Base-by-base conservation (phyloP, 2,113 vertebrate genomes). In the Ctenomys sociabilis region DNA sequence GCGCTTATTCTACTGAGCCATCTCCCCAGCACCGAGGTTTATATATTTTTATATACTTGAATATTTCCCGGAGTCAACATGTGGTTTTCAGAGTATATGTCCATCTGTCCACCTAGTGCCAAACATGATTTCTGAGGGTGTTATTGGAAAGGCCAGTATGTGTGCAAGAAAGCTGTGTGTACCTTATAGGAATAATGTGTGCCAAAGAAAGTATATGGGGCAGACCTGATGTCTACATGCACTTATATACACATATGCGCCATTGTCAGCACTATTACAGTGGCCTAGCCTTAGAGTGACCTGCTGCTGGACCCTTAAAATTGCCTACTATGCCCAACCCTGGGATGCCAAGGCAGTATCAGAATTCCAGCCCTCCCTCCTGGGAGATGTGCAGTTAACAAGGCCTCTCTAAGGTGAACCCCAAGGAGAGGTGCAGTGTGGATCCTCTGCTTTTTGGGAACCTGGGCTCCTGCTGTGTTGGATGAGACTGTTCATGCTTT, bases 381-480 rank as follows among this genome's bases (percentile, higher is more conserved):
- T 13, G 0, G 10, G 52, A 85, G 30, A 43, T 30, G n/a, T 0
- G 7, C n/a, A 1, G 12, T 40, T 1, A 26, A 6, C 80, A 13
- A 57, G 80, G 35, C 35, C 22, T 61, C n/a, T 37, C 24, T 17
- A 22, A 22, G 6, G 59, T 22, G 16, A 57, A 59, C 45, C n/a
- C 77, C 43, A 10, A 16, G 68, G 28, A 61, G n/a, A 64, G 78
- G 78, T 57, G 14, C 52, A 10, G 2, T 7, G 0, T 0, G 0
- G 17, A 83, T 64, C n/a, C n/a, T 43, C 22, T 1, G 1, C 52
- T 45, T 35, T 7, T 22, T 68, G 54, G 86, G 86, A 73, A 73
- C 66, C 28, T 63, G 68, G 37, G 61, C 75, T 81, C 11, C 59
- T 0, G 12, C 11, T 28, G 0, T 0, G 0, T 4, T 72, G 82